Evolutionary conservation across 1,140 invertebrate species (phyloP), one percentile per base, ranked within the genome.

Genomic region (Eueides isabella): DNA sequence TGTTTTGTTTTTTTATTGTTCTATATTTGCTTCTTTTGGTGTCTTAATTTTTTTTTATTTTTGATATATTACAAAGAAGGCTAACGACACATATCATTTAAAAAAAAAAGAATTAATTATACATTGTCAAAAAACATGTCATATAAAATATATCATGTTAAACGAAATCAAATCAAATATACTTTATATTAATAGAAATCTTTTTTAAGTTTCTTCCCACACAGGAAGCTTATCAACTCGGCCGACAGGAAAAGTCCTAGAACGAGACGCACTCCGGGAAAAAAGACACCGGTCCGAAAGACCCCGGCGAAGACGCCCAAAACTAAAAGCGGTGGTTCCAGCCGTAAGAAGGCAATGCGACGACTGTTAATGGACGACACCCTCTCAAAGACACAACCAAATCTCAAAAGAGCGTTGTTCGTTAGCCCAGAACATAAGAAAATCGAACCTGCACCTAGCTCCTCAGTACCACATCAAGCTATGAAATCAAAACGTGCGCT

Each of bases 331-430:
- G 93, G 91, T 41, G 93, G 93, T 3, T 92, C 93, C 4, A 94
- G 93, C 67, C 93, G 92, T 74, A 94, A 94, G 71, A 90, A 94
- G 30, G 91, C 92, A 1, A 91, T 93, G 86, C 76, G 90, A 64
- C 71, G 88, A 19, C 64, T 92, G 5, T 74, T 91, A 9, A 78
- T 91, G 81, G 88, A 87, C 38, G 90, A 93, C 5, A 78, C 66
- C 2, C 48, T 88, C 30, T 85, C 86, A 0, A 81, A 81, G 63
- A 90, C 93, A 1, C 90, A 91, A 72, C 86, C 90, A 94, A 77
- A 94, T 93, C 0, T 92, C 95, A 2, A 95, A 80, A 86, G 95
- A 76, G 95, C 95, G 0, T 80, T 96, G 0, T 96, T 96, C 75
- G 93, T 96, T 75, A 96, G 95, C 83, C 95, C 95, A 4, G 93